Conservation (phyloP, 2,797 vertebrate species). For the Syndactyla subalaris region DNA sequence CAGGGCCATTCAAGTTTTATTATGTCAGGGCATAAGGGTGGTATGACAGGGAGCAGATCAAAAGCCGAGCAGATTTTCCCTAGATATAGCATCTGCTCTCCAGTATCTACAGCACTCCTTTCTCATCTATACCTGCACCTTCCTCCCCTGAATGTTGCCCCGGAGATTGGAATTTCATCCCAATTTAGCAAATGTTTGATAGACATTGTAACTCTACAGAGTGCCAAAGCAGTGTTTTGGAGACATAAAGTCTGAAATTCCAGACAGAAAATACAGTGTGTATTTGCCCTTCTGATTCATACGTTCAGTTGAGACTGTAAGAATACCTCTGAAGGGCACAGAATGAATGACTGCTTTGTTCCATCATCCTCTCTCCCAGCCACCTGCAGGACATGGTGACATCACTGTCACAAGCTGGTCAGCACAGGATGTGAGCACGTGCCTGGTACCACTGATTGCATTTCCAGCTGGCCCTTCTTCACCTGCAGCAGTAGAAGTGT, state of each 20-base stretch:
- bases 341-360: background rate
- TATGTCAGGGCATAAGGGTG: background rate
- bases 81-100: background rate
- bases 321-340: background rate
- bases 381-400: background rate
- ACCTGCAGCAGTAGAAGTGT: background rate
- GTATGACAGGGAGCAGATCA: background rate
- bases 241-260: background rate
- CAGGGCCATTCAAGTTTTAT: background rate
- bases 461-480: background rate
- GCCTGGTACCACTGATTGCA: fast-evolving
- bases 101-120: background rate
- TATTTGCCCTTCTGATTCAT: background rate
- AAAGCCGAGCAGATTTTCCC: background rate
- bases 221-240: background rate
- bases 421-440: fast-evolving
- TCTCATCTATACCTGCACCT: background rate
- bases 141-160: background rate
- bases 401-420: background rate
- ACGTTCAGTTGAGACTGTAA: background rate
- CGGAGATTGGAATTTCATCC: background rate
- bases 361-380: background rate
- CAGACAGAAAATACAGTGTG: background rate
- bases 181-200: background rate
- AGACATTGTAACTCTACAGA: background rate